Evolutionary conservation across 2,797 vertebrate genomes (phyloP).

Genomic region (Delichon dasypus): DNA sequence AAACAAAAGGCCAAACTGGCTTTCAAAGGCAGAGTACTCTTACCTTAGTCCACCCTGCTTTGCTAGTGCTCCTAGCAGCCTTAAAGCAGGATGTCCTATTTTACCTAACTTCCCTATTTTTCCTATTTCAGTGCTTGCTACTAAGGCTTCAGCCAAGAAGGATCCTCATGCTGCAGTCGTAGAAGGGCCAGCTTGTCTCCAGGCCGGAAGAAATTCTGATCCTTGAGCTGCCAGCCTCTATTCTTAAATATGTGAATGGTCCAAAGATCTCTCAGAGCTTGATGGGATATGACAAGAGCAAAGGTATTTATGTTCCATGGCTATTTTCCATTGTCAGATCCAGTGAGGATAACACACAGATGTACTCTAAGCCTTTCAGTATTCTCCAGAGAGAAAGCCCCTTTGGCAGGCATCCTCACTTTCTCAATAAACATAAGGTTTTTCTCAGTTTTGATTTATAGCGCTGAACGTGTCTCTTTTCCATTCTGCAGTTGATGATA

Average conservation of each 20-base stretch:
- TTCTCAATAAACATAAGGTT: conserved; percentile 25
- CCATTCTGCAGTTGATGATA: conserved; percentile 5
- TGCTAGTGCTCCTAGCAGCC: background rate
- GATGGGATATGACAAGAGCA: conserved; percentile 20
- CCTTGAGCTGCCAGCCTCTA: background rate
- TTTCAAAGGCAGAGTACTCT: background rate
- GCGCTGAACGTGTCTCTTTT: conserved; percentile 28
- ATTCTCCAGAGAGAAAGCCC: background rate
- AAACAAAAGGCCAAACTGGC: background rate
- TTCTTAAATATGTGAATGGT: background rate
- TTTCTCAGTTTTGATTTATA: conserved; percentile 56
- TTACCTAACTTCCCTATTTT: background rate
- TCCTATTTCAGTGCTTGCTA: background rate
- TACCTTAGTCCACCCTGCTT: background rate
- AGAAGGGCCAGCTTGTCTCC: background rate
- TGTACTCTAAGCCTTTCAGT: background rate
- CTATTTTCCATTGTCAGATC: conserved; percentile 9
- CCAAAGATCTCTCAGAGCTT: background rate
- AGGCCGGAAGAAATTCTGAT: background rate
- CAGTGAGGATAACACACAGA: background rate
- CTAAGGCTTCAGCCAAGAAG: background rate
- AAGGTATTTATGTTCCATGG: conserved; percentile 20
- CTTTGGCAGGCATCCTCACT: conserved; percentile 38
- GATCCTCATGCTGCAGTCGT: background rate
- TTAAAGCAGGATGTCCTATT: background rate